phyloP scores from a whole-genome alignment of 2,888 invertebrate genomes.

The Dysmachus trigonus region DNA sequence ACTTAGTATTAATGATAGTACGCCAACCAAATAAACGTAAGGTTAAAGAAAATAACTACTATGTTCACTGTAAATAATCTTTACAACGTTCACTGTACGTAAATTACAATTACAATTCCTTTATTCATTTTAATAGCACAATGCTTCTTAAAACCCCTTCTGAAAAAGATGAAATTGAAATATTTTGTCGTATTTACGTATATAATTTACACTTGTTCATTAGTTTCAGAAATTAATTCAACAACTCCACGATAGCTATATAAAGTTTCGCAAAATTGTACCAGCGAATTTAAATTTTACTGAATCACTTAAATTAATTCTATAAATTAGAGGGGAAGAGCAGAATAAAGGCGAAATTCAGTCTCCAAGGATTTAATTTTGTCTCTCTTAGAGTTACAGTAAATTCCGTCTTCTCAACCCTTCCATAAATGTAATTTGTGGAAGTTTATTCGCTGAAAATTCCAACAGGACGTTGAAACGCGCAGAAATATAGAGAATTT shows the following conservation, averaged over 20 bases:
- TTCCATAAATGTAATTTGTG: slow-evolving; percentile 46
- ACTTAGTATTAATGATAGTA: too few species aligned
- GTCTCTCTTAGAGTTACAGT: neutral
- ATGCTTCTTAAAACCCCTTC: too few species aligned
- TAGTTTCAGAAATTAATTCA: neutral
- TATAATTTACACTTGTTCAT: too few species aligned
- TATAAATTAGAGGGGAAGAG: slow-evolving; percentile 3
- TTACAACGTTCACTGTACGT: too few species aligned
- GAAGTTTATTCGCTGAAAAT: slow-evolving; percentile 48
- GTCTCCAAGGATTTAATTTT: slow-evolving; percentile 32
- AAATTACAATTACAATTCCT: too few species aligned
- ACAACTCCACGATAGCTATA: neutral
- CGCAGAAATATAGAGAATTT: neutral
- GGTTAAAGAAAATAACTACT: too few species aligned
- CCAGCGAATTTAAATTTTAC: neutral
- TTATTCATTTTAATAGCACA: too few species aligned
- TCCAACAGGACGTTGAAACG: neutral
- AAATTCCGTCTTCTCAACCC: slow-evolving; percentile 46
- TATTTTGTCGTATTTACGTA: too few species aligned
- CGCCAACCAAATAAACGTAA: too few species aligned
- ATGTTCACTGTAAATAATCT: too few species aligned
- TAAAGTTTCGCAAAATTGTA: neutral
- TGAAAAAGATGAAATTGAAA: too few species aligned
- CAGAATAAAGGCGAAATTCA: neutral
- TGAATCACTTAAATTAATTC: slow-evolving; percentile 36